phyloP scores from a whole-genome alignment of 2,797 vertebrate genomes.

The Varecia variegata region DNA sequence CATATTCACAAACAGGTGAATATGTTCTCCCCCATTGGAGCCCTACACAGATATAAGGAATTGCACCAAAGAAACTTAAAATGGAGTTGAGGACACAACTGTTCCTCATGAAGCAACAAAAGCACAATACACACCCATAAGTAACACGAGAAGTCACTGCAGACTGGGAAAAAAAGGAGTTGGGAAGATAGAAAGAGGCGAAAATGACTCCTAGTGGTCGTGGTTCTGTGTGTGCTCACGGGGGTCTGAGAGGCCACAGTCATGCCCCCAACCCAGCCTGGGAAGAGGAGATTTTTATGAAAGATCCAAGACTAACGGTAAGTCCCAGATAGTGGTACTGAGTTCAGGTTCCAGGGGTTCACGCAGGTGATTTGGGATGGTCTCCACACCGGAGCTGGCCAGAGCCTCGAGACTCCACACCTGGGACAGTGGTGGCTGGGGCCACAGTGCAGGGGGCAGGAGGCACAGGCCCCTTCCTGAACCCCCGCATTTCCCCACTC shows the following conservation, averaged over 20 bases:
- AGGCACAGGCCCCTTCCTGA: not conserved
- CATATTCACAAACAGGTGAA: not conserved
- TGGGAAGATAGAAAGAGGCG: not conserved
- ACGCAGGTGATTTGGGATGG: not conserved
- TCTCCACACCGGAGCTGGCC: no score
- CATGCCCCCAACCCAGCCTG: no score
- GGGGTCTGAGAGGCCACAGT: not conserved
- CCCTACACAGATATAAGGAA: not conserved
- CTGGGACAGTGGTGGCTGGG: not conserved
- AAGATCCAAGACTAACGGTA: not conserved
- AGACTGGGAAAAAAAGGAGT: not conserved
- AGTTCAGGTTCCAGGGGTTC: not conserved
- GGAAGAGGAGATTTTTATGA: not conserved
- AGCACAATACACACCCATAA: rapidly evolving
- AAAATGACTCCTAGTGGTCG: not conserved
- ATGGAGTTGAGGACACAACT: not conserved
- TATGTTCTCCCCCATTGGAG: not conserved
- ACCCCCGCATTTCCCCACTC: not conserved
- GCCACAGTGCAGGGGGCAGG: not conserved
- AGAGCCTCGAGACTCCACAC: rapidly evolving
- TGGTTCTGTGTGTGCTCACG: not conserved
- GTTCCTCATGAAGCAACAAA: not conserved
- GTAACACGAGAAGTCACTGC: not conserved
- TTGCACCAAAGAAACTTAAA: not conserved
- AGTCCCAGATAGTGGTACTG: not conserved